A percentile compares a stretch with the other conserved stretches of the same genome.
These are phyloP conservation scores for Tinamus major DNA, from an alignment of 2,797 vertebrate genomes.

Conservation along the genomic window DNA sequence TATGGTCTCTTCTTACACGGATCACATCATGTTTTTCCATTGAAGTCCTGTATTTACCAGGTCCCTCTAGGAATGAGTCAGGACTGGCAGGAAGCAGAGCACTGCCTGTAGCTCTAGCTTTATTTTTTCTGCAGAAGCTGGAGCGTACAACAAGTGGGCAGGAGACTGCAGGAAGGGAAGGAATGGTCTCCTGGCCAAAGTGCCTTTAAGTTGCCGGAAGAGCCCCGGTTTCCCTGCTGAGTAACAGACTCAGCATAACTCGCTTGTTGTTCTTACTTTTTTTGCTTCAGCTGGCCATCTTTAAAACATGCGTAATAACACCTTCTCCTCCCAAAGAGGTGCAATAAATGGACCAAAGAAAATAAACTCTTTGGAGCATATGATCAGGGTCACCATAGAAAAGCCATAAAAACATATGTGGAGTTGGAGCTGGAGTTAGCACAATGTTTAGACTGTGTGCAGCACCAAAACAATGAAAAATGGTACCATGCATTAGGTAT, in stretches of 20 bases:
- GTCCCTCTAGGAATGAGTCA: constrained; percentile 68
- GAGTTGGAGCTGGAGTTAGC: background rate
- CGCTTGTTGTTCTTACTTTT: background rate
- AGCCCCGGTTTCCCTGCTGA: background rate
- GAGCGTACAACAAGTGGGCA: constrained; percentile 59
- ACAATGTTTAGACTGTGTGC: background rate
- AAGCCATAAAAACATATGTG: background rate
- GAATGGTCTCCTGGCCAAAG: background rate
- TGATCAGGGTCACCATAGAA: background rate
- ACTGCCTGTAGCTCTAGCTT: constrained; percentile 28
- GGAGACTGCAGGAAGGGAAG: constrained; percentile 51
- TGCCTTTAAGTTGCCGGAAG: constrained; percentile 60
- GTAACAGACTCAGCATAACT: background rate
- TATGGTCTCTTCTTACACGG: constrained; percentile 27
- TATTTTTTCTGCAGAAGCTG: constrained; percentile 61
- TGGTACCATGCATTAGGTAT: fast-evolving
- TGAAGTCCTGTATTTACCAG: constrained; percentile 41
- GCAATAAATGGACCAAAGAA: background rate
- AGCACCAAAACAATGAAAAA: background rate
- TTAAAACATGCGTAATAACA: background rate
- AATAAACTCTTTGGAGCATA: background rate
- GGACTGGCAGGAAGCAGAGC: constrained; percentile 63
- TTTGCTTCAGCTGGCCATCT: background rate
- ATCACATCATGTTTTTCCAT: constrained; percentile 22
- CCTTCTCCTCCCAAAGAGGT: background rate